Percentiles rank a stretch among this genome's conserved stretches.
Evolutionary conservation across 2,797 vertebrate genomes (phyloP).

Genomic region (Phylloscopus collybita): DNA sequence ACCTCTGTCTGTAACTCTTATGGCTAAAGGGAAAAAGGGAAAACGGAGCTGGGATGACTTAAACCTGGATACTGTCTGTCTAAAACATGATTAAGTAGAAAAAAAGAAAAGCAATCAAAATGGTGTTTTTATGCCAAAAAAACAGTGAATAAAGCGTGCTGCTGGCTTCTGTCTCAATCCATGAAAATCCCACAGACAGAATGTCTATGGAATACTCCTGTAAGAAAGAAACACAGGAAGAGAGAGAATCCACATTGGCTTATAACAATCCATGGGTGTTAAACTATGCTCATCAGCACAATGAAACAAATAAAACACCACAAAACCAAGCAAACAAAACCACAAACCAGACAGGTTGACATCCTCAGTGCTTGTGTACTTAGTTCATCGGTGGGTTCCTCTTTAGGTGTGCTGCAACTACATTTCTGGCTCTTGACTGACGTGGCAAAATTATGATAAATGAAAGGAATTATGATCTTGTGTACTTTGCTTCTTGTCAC

Average conservation of each 20-base stretch:
- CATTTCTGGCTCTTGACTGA: background rate
- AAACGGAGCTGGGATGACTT: background rate
- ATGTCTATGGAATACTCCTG: conserved; percentile 40
- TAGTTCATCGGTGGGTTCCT: background rate
- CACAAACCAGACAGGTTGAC: background rate
- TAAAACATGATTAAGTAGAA: conserved; percentile 39
- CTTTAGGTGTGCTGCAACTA: background rate
- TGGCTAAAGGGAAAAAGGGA: background rate
- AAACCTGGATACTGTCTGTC: conserved; percentile 26
- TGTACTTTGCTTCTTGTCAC: background rate
- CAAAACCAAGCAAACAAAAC: background rate
- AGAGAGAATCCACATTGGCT: background rate
- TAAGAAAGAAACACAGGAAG: conserved; percentile 21
- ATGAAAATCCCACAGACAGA: background rate
- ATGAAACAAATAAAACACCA: background rate
- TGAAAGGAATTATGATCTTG: background rate
- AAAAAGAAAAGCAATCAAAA: conserved; percentile 33
- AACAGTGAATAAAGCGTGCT: background rate
- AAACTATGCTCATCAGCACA: background rate
- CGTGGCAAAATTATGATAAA: background rate
- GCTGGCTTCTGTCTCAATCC: conserved; percentile 55
- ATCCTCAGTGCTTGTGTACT: background rate
- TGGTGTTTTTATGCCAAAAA: conserved; percentile 43
- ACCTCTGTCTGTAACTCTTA: background rate
- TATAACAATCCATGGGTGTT: background rate